Evolutionary conservation across 2,113 vertebrate species (phyloP).

Genomic region (Sula dactylatra): DNA sequence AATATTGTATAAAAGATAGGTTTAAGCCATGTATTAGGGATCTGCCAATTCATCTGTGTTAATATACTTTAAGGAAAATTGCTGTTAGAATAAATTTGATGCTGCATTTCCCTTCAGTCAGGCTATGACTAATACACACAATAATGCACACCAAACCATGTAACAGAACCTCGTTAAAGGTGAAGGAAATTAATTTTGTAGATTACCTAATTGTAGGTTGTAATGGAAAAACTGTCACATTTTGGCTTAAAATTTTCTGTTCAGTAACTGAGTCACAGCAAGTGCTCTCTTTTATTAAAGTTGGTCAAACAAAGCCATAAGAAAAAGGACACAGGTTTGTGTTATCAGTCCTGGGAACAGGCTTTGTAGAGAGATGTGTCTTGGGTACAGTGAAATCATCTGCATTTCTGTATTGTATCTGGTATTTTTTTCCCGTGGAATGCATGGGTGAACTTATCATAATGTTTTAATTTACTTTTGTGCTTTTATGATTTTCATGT

Average conservation of each 20-base stretch:
- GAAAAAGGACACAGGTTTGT: background rate
- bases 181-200: slow-evolving; percentile 58
- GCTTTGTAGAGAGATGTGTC: background rate
- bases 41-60: slow-evolving; percentile 58
- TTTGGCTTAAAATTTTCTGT: background rate
- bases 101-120: slow-evolving; percentile 36
- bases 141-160: slow-evolving; percentile 3
- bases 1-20: slow-evolving; percentile 77
- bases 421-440: background rate
- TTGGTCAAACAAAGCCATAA: background rate
- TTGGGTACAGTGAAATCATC: background rate
- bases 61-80: slow-evolving; percentile 61
- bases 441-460: background rate
- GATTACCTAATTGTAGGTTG: background rate
- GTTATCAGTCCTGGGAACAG: background rate
- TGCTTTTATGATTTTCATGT: background rate
- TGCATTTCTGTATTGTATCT: background rate
- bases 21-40: background rate
- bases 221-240: background rate
- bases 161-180: slow-evolving; percentile 26
- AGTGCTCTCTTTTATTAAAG: background rate
- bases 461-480: background rate
- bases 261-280: background rate
- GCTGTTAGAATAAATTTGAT: slow-evolving; percentile 57
- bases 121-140: slow-evolving; percentile 55